Evolutionary conservation across 2,113 vertebrate species (phyloP).

Genomic region (Propithecus coquereli): DNA sequence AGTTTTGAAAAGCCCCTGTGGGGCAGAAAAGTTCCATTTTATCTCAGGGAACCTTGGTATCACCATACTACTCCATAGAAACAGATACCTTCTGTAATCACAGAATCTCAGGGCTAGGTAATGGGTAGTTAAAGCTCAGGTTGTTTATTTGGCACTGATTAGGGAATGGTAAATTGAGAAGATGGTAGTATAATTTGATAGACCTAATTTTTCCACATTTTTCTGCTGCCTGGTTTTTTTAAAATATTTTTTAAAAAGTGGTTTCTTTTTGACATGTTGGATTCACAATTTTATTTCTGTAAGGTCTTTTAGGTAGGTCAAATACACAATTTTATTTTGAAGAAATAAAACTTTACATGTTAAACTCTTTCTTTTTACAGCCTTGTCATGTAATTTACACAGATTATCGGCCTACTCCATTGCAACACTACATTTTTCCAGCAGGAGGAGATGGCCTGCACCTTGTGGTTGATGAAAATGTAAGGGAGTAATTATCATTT

Average conservation of each 20-base stretch:
- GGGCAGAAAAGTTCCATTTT: background rate
- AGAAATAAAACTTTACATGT: background rate
- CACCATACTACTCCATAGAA: background rate
- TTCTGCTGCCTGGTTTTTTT: background rate
- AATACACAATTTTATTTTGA: background rate
- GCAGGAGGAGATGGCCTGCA: slow-evolving; percentile 98
- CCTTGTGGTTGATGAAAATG: slow-evolving; percentile 98
- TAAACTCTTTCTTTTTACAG: slow-evolving; percentile 76
- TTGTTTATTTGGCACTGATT: background rate
- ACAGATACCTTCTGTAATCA: background rate
- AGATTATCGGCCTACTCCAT: slow-evolving; percentile 95
- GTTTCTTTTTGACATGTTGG: background rate
- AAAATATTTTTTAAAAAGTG: background rate
- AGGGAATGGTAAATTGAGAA: background rate
- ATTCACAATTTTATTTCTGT: background rate
- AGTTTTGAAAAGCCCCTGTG: background rate
- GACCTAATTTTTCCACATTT: background rate
- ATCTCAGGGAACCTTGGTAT: background rate
- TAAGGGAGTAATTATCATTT: slow-evolving; percentile 78
- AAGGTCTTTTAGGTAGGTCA: background rate
- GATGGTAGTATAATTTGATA: background rate
- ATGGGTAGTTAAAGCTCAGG: background rate
- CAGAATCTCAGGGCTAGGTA: background rate
- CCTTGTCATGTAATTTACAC: slow-evolving; percentile 98
- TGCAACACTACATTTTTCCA: slow-evolving; percentile 99